Evolutionary conservation across 2,797 vertebrate genomes (phyloP), one percentile per base, ranked within the genome.

Genomic region (Megaceryle alcyon): DNA sequence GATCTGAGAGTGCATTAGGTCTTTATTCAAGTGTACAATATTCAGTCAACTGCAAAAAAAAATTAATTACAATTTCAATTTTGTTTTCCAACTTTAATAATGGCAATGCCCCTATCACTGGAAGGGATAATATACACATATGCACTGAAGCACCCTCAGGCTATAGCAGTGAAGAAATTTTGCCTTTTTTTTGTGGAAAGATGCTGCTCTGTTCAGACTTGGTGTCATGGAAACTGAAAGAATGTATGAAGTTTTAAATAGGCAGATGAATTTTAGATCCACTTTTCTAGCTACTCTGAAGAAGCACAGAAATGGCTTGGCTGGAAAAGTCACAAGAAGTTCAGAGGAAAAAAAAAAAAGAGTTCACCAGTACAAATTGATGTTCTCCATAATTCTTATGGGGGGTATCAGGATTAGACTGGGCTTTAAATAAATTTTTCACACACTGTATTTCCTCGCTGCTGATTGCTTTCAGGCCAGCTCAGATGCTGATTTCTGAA

Each of bases 71-170:
- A 33, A 19, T 70, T 91, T 82, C 1, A 1, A 15, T 61, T 46
- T 76, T 90, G 3, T 57, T 94, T 86, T 57, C 71, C 12, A 13
- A 77, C 37, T 82, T 92, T 77, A 90, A 48, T 76, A 86, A 86
- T 53, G 35, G 14, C 35, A 60, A 10, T 51, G 56, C 65, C 35
- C 19, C 29, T 79, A 0, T 39, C 69, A 59, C 33, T 61, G 64
- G 49, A 88, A 44, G 43, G 41, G 23, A 19, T 73, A 56, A 77
- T 35, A 77, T 41, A 76, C 8, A 33, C 44, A 61, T 46, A n/a
- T n/a, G 39, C 23, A 31, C 56, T 25, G 61, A 46, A 71, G 60
- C 19, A 59, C 21, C 7, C 26, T 64, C 56, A 57, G 65, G 72
- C 44, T 79, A n/a, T 28, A 28, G 13, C 29, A 90, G 2, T 35